Conservation (phyloP, 2,113 vertebrate species). For the Fregetta grallaria region DNA sequence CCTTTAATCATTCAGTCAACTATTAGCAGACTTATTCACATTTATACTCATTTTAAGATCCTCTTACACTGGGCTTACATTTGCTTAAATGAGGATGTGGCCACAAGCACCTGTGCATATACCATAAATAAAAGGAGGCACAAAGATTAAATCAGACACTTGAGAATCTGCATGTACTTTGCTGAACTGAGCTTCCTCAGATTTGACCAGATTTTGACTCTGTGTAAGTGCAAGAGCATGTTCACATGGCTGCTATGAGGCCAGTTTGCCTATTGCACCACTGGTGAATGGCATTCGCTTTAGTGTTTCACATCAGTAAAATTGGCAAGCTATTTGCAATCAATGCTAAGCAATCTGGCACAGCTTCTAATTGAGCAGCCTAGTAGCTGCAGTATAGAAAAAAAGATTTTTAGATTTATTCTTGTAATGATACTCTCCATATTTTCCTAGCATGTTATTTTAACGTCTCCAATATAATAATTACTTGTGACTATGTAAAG, state of each 20-base stretch:
- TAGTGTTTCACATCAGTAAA: slow-evolving; percentile 24
- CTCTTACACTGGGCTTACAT: neutral
- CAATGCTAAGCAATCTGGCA: slow-evolving; percentile 35
- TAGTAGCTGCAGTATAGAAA: neutral
- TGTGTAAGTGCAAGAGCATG: neutral
- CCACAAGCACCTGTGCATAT: neutral
- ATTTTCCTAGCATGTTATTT: neutral
- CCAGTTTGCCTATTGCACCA: neutral
- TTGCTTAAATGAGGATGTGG: neutral
- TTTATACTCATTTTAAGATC: neutral
- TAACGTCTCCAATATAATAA: neutral
- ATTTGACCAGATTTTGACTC: neutral
- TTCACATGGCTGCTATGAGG: neutral
- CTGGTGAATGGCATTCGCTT: slow-evolving; percentile 19
- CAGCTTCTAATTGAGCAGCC: slow-evolving; percentile 35
- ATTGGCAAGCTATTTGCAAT: slow-evolving; percentile 46
- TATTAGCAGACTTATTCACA: neutral
- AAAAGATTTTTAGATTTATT: neutral
- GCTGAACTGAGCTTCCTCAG: neutral
- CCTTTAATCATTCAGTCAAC: neutral
- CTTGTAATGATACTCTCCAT: neutral
- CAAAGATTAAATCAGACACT: neutral
- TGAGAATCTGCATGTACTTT: neutral
- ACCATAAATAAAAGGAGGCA: neutral
- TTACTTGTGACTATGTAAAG: neutral